Percentiles rank a stretch among this genome's conserved stretches.
Evolutionary conservation across 2,113 vertebrate genomes (phyloP).

Genomic region (Pterophyllum scalare): DNA sequence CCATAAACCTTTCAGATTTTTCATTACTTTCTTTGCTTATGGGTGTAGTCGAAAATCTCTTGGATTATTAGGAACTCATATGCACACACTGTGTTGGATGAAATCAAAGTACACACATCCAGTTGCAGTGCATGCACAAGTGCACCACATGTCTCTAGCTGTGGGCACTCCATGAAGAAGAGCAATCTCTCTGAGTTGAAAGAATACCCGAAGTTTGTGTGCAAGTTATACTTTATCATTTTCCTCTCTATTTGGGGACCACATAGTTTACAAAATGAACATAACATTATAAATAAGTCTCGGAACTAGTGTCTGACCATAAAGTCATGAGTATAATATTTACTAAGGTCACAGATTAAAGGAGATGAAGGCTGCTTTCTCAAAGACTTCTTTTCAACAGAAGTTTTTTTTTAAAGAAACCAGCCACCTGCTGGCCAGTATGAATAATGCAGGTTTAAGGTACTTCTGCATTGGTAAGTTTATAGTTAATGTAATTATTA

Average conservation of each 20-base stretch:
- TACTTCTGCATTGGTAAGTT: neutral
- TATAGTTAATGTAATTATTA: neutral
- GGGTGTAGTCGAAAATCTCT: neutral
- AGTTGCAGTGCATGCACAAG: neutral
- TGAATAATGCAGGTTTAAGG: neutral
- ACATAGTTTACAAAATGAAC: neutral
- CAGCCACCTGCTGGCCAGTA: neutral
- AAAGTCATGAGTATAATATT: neutral
- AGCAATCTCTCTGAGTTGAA: neutral
- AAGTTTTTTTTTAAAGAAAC: neutral
- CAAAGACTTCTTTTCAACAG: too few relatives aligned
- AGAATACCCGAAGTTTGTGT: neutral
- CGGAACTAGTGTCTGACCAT: neutral
- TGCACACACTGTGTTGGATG: neutral
- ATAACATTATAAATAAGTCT: neutral
- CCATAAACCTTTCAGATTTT: neutral
- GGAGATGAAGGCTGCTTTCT: neutral
- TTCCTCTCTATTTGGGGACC: neutral
- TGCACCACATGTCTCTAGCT: neutral
- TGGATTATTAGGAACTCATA: constrained; percentile 1
- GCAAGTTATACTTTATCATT: neutral
- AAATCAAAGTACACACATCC: constrained; percentile 1
- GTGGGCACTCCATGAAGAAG: neutral
- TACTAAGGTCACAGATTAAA: neutral
- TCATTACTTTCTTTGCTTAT: neutral